Percentiles rank a stretch among this genome's conserved stretches.
These are phyloP conservation scores for Hippolais icterina DNA, from an alignment of 2,113 vertebrate genomes.

Conservation along the genomic window DNA sequence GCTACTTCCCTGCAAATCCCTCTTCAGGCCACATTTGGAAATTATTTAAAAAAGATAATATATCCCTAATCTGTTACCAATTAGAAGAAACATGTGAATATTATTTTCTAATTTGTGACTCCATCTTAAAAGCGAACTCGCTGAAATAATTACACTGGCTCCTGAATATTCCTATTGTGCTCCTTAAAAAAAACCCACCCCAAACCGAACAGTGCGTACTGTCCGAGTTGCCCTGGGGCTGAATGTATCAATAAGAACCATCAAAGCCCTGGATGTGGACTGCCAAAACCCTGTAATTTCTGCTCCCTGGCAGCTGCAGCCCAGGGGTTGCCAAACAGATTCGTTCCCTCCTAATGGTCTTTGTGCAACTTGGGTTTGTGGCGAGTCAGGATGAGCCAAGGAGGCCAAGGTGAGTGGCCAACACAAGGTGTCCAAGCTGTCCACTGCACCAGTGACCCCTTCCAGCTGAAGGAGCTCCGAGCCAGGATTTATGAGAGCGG, in stretches of 20 bases:
- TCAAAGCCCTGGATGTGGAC: slow-evolving; percentile 29
- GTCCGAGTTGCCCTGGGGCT: background rate
- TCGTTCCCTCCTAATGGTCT: background rate
- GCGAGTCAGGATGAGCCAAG: background rate
- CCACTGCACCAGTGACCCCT: background rate
- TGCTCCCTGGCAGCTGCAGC: slow-evolving; percentile 18
- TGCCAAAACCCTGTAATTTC: background rate
- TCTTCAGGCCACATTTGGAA: slow-evolving; percentile 74
- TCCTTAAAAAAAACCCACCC: background rate
- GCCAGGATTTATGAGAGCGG: slow-evolving; percentile 35
- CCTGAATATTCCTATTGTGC: slow-evolving; percentile 71
- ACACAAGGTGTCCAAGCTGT: background rate
- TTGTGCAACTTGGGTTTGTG: background rate
- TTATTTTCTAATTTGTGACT: slow-evolving; percentile 81
- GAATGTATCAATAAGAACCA: slow-evolving; percentile 39
- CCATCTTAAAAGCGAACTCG: slow-evolving; percentile 79
- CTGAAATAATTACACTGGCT: slow-evolving; percentile 80
- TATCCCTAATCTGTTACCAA: slow-evolving; percentile 76
- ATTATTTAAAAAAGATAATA: slow-evolving; percentile 72
- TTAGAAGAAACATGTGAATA: slow-evolving; percentile 77
- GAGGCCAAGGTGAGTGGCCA: background rate
- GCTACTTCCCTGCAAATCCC: background rate
- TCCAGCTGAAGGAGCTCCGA: background rate
- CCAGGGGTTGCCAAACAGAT: background rate
- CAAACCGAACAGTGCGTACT: background rate